These are phyloP conservation scores for Steinernema scapterisci DNA, from an alignment of 2,888 invertebrate genomes.

Conservation along the genomic window DNA sequence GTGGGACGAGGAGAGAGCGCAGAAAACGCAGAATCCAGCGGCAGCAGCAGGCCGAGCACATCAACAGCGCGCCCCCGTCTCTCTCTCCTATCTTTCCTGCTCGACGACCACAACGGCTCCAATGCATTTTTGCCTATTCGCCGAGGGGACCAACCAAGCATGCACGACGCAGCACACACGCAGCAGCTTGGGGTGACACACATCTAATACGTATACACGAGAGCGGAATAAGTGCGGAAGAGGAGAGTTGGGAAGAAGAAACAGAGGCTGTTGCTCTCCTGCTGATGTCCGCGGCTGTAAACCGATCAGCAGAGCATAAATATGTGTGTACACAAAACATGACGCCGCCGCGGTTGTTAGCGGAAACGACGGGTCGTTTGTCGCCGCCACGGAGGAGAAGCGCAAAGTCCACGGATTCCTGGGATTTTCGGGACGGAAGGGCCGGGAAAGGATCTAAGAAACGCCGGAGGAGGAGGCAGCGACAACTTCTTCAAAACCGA, in stretches of 20 bases:
- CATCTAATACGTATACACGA: not conserved
- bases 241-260: not conserved
- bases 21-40: not conserved
- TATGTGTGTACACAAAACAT: not conserved
- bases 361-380: not conserved
- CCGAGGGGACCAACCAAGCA: slow-evolving; percentile 30
- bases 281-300: not conserved
- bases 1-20: not conserved
- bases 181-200: not conserved
- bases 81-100: not conserved
- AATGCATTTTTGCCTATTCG: slow-evolving; percentile 14
- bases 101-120: not conserved
- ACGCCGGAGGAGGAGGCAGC: not conserved
- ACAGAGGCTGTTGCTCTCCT: not conserved
- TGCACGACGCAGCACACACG: not conserved
- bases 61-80: slow-evolving; percentile 30
- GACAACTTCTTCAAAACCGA: not conserved
- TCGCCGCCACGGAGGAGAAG: not conserved
- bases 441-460: not conserved
- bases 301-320: not conserved
- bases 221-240: slow-evolving; percentile 19
- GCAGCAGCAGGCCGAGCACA: not conserved
- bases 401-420: not conserved
- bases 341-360: not conserved
- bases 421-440: no score